phyloP scores from a whole-genome alignment of 2,888 invertebrate species.

The Uropetala carovei region DNA sequence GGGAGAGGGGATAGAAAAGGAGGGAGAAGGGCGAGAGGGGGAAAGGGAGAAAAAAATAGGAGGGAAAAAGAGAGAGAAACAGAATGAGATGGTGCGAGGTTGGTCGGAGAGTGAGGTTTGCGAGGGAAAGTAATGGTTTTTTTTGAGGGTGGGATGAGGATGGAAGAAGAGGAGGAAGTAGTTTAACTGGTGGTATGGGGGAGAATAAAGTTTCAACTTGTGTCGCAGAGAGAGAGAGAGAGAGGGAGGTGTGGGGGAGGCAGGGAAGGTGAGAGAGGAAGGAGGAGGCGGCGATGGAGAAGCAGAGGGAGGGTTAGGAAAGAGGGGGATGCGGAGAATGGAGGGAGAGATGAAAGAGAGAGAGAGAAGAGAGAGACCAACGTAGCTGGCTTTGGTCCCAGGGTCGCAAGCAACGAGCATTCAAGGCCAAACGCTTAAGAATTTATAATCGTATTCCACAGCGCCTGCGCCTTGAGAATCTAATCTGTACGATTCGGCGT shows the following conservation, averaged over 20 bases:
- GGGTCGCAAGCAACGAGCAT: conserved; percentile 29
- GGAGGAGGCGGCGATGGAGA: too few relatives aligned
- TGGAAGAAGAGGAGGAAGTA: not conserved
- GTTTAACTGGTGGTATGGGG: not conserved
- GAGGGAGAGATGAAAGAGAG: not conserved
- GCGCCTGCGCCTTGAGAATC: not conserved
- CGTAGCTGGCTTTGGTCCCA: conserved; percentile 9
- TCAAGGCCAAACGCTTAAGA: conserved; percentile 28
- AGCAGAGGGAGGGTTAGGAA: too few relatives aligned
- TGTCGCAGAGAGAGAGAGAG: not conserved
- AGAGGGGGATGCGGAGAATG: not conserved
- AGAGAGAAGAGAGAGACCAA: not conserved
- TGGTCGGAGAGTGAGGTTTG: too few relatives aligned
- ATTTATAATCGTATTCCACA: conserved; percentile 17
- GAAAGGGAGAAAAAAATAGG: too few relatives aligned
- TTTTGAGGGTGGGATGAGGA: not conserved
- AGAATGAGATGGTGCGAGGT: too few relatives aligned
- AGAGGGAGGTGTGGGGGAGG: not conserved
- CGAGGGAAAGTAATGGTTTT: too few relatives aligned
- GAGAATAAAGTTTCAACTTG: not conserved
- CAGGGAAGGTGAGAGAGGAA: too few relatives aligned
- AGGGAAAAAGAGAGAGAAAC: too few relatives aligned
- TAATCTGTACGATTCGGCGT: not conserved
- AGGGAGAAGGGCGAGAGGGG: too few relatives aligned
- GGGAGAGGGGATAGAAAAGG: too few relatives aligned